Evolutionary conservation across 2,113 vertebrate genomes (phyloP), one percentile per base, ranked within the genome.

Genomic region (Vireo altiloquus): DNA sequence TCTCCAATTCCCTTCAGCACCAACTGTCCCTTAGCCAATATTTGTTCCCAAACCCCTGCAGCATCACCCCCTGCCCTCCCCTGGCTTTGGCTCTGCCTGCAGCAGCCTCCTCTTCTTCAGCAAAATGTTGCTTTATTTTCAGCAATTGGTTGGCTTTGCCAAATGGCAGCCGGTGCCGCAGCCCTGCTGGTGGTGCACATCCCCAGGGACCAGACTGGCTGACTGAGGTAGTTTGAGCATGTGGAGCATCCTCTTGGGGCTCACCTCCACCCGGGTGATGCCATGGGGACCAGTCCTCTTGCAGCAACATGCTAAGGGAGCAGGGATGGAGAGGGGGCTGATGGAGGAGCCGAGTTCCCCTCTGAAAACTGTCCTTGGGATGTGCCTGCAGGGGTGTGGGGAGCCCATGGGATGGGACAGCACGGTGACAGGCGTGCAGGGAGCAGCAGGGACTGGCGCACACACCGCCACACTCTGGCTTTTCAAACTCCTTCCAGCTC

Each of bases 381-480:
- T 1, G 7, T 57, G 42, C 15, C 71, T 19, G 0, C 8, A 54
- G 88, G 82, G 70, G 21, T 39, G 70, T 0, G 1, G 50, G 69
- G n/a, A 20, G 22, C 30, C 0, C 16, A 44, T 44, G 1, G 53
- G 61, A 31, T 0, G 28, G 49, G 56, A 52, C 1, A 2, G 54
- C 18, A 18, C 0, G 0, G 79, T 8, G 30, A 50, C 14, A 31
- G 83, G 52, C 2, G 20, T 44, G 90, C 4, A 0, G 0, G 0
- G 70, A 74, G 70, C 87, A 49, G 85, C 14, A 1, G 35, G 60
- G 33, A 74, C 64, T 11, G 14, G 52, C 4, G 1, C 35, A 20
- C 40, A 9, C 37, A 16, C 47, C 4, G 27, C 69, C 90, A 49
- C 7, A 2, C 79, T 92, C 82, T 5, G 10, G 68, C 82, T 92